A percentile compares a stretch with the other conserved stretches of the same genome.
phyloP scores from a whole-genome alignment of 2,797 vertebrate genomes.

The Sternarchorhynchus goeldii region DNA sequence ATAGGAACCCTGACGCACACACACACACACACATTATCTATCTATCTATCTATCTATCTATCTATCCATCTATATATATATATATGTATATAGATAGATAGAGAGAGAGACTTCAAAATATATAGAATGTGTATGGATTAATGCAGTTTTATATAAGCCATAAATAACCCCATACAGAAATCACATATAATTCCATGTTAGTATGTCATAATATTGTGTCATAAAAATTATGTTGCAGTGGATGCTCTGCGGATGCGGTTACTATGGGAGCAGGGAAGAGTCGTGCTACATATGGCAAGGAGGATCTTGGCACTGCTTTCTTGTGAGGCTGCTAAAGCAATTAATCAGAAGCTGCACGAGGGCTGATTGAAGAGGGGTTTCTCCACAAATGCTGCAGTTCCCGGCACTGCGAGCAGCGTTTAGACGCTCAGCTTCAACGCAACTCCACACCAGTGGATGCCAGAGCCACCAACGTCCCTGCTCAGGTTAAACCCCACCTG shows the following conservation, averaged over 20 bases:
- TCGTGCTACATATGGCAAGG: conserved; percentile 2
- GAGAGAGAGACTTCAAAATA: neutral
- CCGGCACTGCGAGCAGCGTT: conserved; percentile 42
- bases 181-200: no score
- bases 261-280: neutral
- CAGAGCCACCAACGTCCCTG: conserved; percentile 42
- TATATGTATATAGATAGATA: neutral
- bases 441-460: conserved; percentile 42
- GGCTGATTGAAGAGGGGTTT: conserved; percentile 28
- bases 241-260: neutral
- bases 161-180: neutral
- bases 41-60: no score
- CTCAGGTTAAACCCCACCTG: conserved; percentile 45
- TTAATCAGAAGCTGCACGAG: conserved; percentile 23
- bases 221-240: neutral
- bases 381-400: conserved; percentile 40
- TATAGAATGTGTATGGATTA: neutral
- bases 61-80: neutral
- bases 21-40: no score
- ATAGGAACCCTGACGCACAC: no score
- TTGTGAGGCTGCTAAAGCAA: conserved; percentile 27
- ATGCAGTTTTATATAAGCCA: no score
- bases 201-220: neutral
- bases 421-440: conserved; percentile 34
- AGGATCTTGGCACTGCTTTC: conserved; percentile 30